Evolutionary conservation across 2,113 vertebrate genomes (phyloP).

Genomic region (Uria lomvia): DNA sequence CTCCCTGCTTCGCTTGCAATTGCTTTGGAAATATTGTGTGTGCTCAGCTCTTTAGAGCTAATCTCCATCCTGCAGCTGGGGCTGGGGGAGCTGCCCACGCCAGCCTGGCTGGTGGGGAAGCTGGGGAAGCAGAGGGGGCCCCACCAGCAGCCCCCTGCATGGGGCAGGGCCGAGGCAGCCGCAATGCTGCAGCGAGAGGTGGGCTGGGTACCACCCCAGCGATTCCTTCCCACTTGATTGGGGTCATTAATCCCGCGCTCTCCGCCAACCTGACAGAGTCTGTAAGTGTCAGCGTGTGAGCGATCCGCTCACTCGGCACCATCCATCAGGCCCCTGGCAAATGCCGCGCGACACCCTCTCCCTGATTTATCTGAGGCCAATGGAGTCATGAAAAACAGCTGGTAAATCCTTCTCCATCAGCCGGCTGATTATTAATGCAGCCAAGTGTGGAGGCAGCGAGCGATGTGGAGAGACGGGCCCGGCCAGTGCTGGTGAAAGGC

Average conservation of each 20-base stretch:
- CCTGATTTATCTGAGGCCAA: slow-evolving; percentile 67
- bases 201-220: background rate
- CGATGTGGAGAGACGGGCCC: background rate
- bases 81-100: background rate
- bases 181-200: background rate
- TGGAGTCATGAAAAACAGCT: slow-evolving; percentile 66
- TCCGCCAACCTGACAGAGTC: background rate
- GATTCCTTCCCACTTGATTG: background rate
- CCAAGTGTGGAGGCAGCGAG: slow-evolving; percentile 38
- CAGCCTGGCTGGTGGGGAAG: background rate
- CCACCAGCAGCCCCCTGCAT: fast-evolving
- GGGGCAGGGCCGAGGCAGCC: fast-evolving
- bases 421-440: slow-evolving; percentile 55
- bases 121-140: background rate
- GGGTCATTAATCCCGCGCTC: slow-evolving; percentile 11
- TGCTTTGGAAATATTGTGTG: slow-evolving; percentile 18
- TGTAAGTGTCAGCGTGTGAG: slow-evolving; percentile 27
- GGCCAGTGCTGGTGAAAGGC: background rate
- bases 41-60: slow-evolving; percentile 31
- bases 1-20: slow-evolving; percentile 47
- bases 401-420: slow-evolving; percentile 68
- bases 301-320: slow-evolving; percentile 21
- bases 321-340: slow-evolving; percentile 57
- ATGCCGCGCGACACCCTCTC: background rate
- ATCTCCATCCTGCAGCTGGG: background rate